Conservation (phyloP, 1,140 invertebrate genomes). For the Drosophila leontia region DNA sequence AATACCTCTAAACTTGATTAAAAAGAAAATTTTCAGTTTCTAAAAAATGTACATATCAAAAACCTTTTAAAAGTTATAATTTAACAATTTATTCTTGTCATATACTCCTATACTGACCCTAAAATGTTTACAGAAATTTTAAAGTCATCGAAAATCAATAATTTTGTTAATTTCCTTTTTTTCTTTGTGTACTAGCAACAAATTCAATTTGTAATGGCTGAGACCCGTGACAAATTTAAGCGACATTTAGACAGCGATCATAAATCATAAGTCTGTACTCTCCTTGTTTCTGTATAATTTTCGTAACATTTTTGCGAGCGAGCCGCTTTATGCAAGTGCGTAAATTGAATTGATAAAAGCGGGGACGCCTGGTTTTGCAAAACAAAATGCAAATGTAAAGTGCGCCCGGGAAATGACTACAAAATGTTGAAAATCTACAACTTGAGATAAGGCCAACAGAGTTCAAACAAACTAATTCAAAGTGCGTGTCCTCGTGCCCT, state of each 20-base stretch:
- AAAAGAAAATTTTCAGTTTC: accelerated
- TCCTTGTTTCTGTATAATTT: conserved; percentile 19
- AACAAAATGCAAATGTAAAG: conserved; percentile 58
- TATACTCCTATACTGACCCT: not conserved
- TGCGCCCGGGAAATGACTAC: conserved; percentile 70
- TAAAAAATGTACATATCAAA: not conserved
- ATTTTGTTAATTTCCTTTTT: not conserved
- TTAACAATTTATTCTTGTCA: accelerated
- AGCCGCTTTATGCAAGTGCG: conserved; percentile 61
- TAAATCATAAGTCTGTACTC: conserved; percentile 39
- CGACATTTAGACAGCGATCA: conserved; percentile 22
- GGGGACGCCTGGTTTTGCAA: not conserved
- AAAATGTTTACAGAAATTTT: not conserved
- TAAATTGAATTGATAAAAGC: conserved; percentile 82
- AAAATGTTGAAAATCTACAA: conserved; percentile 79
- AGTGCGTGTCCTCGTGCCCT: conserved; percentile 58
- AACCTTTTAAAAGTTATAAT: not conserved
- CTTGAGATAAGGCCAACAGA: conserved; percentile 72
- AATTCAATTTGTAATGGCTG: conserved; percentile 43
- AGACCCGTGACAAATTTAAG: conserved; percentile 32
- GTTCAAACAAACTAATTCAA: conserved; percentile 83
- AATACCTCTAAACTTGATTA: not conserved
- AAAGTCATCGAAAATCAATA: not conserved
- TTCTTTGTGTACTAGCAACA: not conserved
- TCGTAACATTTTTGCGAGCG: conserved; percentile 34